A percentile compares a stretch with the other conserved stretches of the same genome.
Evolutionary conservation across 2,113 vertebrate genomes (phyloP).

Genomic region (Epinephelus cyanopodus): DNA sequence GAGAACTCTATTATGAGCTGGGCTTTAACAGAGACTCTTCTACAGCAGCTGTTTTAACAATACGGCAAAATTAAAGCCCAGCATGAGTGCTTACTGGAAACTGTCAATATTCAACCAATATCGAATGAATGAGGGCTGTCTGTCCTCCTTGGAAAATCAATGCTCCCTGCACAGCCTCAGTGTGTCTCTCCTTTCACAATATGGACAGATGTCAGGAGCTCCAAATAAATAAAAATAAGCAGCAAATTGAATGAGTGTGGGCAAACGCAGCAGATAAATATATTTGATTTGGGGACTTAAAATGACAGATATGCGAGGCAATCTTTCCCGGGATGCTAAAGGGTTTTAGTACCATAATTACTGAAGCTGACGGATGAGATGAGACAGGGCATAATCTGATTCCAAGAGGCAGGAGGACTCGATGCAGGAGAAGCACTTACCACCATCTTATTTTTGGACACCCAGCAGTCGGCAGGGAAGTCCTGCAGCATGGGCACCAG

Average conservation of each 20-base stretch:
- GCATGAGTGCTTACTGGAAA: slow-evolving; percentile 62
- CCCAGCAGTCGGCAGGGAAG: slow-evolving; percentile 97
- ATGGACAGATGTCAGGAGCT: slow-evolving; percentile 18
- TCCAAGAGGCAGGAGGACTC: slow-evolving; percentile 30
- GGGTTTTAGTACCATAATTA: slow-evolving; percentile 76
- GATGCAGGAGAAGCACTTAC: slow-evolving; percentile 84
- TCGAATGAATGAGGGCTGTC: slow-evolving; percentile 37
- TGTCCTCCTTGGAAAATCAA: slow-evolving; percentile 52
- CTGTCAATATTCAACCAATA: slow-evolving; percentile 63
- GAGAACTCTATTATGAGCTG: slow-evolving; percentile 46
- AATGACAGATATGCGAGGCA: slow-evolving; percentile 49
- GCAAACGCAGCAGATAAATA: slow-evolving; percentile 54
- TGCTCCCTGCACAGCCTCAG: slow-evolving; percentile 31
- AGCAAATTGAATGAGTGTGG: slow-evolving; percentile 57
- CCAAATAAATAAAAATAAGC: slow-evolving; percentile 45
- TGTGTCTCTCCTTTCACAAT: slow-evolving; percentile 32
- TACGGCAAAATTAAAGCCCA: slow-evolving; percentile 61
- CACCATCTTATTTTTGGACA: slow-evolving; percentile 98
- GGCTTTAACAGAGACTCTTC: slow-evolving; percentile 31
- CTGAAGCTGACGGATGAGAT: slow-evolving; percentile 67
- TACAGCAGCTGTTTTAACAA: slow-evolving; percentile 59
- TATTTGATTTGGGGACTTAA: slow-evolving; percentile 60
- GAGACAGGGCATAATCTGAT: slow-evolving; percentile 72
- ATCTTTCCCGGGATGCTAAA: slow-evolving; percentile 63
- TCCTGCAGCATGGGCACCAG: slow-evolving; percentile 99